A percentile compares a stretch with the other conserved stretches of the same genome.
These are phyloP conservation scores for Dorcus hopei DNA, from an alignment of 2,888 invertebrate species.

Conservation along the genomic window DNA sequence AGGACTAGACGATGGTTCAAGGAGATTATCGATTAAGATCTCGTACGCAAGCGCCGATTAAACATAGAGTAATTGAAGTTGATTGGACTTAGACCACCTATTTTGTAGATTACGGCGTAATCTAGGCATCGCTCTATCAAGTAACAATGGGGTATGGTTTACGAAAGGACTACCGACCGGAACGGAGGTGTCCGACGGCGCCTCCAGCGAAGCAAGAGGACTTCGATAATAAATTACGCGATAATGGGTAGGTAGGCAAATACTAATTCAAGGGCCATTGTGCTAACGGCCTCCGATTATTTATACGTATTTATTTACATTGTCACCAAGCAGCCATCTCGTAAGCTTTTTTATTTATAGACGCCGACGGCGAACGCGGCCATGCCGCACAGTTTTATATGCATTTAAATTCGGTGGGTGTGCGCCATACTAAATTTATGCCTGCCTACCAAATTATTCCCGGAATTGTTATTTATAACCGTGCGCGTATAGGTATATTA, in stretches of 20 bases:
- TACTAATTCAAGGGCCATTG: constrained; percentile 42
- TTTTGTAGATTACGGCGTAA: background rate
- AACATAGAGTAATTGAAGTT: background rate
- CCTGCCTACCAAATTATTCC: constrained; percentile 33
- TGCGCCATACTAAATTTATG: constrained; percentile 31
- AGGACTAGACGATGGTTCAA: too few species aligned
- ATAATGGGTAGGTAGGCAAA: constrained; percentile 43
- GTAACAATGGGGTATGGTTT: background rate
- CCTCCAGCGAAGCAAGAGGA: too few species aligned
- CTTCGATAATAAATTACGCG: constrained; percentile 35
- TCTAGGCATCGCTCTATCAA: too few species aligned
- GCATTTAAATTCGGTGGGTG: constrained; percentile 5
- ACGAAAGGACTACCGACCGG: background rate
- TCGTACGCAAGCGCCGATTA: background rate
- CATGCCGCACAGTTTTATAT: background rate
- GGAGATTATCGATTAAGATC: too few species aligned
- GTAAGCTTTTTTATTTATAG: constrained; percentile 22
- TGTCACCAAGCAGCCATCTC: constrained; percentile 39
- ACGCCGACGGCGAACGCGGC: constrained; percentile 2
- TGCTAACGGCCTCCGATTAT: constrained; percentile 38
- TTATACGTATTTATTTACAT: constrained; percentile 43
- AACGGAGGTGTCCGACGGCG: too few species aligned
- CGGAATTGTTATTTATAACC: constrained; percentile 31
- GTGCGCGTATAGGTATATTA: constrained; percentile 22
- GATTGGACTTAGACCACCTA: background rate